Conservation (phyloP, 2,888 invertebrate species). For the Nudaria mundana region DNA sequence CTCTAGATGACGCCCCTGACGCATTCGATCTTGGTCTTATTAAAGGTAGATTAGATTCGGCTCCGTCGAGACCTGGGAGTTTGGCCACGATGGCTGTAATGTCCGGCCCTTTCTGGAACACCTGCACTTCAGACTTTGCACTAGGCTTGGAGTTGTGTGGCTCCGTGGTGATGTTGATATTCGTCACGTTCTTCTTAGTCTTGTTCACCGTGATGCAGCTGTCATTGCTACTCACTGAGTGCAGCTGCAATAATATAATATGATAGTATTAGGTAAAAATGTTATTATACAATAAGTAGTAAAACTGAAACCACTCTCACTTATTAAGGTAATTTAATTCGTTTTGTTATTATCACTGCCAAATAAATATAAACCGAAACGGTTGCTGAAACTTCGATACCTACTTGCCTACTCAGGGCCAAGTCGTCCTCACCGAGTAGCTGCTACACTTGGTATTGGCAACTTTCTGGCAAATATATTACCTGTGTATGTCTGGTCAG, state of each 20-base stretch:
- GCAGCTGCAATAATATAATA: constrained; percentile 48
- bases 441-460: no score
- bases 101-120: constrained; percentile 91
- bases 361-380: no score
- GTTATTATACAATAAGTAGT: no score
- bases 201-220: constrained; percentile 80
- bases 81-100: constrained; percentile 87
- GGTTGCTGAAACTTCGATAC: no score
- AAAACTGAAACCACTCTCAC: no score
- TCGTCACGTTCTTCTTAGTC: constrained; percentile 84
- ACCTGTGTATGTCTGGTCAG: constrained; percentile 60
- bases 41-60: constrained; percentile 62
- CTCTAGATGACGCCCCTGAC: constrained; percentile 81
- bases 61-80: constrained; percentile 79
- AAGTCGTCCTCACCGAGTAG: no score
- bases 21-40: constrained; percentile 78
- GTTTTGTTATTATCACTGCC: no score
- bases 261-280: background rate
- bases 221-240: constrained; percentile 62
- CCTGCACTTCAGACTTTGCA: constrained; percentile 80
- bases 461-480: no score
- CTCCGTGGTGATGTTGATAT: constrained; percentile 85
- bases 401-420: no score
- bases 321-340: no score
- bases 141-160: constrained; percentile 60